Conservation (phyloP, 2,888 invertebrate genomes). For the Thymelicus sylvestris region DNA sequence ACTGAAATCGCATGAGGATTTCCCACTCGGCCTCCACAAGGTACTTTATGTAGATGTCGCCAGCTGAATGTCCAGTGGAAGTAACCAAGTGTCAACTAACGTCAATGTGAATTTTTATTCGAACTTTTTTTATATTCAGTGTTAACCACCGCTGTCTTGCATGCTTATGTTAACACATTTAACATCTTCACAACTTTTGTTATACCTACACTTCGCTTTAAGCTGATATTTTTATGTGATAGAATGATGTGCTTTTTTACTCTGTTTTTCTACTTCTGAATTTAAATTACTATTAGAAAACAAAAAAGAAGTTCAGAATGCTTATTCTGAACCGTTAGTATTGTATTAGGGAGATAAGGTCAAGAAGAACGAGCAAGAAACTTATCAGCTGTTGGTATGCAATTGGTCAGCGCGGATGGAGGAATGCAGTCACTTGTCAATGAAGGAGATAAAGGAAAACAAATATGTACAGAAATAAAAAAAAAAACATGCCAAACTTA, state of each 20-base stretch:
- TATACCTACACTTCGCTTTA: slow-evolving; percentile 27
- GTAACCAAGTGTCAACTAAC: slow-evolving; percentile 41
- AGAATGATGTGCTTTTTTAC: slow-evolving; percentile 28
- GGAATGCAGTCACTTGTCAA: no score
- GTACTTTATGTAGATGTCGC: slow-evolving; percentile 64
- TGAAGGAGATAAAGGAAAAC: no score
- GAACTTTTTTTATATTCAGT: slow-evolving; percentile 28
- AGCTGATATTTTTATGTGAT: slow-evolving; percentile 26
- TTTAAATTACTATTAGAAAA: not conserved
- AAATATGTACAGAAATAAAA: no score
- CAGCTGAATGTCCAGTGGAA: slow-evolving; percentile 41
- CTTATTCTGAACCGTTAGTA: no score
- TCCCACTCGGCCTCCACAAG: slow-evolving; percentile 72
- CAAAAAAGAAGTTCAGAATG: not conserved
- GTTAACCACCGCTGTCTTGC: slow-evolving; percentile 40
- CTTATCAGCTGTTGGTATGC: no score
- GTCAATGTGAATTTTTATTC: slow-evolving; percentile 37
- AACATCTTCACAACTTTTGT: slow-evolving; percentile 33
- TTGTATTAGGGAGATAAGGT: no score
- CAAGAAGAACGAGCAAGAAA: no score
- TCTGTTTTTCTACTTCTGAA: slow-evolving; percentile 5
- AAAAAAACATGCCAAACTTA: no score
- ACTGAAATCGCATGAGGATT: slow-evolving; percentile 71
- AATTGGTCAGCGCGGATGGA: no score
- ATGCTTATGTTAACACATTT: slow-evolving; percentile 43